Evolutionary conservation across 1,140 invertebrate species (phyloP).

Genomic region (Drosophila melanica): DNA sequence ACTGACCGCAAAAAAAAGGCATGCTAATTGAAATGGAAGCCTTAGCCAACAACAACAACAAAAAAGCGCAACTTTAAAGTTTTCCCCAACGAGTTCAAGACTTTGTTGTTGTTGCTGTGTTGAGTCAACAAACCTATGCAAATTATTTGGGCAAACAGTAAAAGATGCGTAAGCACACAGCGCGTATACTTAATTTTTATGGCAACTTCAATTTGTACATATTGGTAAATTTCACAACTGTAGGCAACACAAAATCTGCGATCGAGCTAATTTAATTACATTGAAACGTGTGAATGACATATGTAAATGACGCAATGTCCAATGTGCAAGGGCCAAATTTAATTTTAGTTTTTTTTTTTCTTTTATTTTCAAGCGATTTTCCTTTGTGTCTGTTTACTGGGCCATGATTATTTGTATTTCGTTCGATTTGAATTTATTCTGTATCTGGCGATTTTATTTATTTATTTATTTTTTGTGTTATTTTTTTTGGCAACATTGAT

Average conservation of each 20-base stretch:
- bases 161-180: conserved; percentile 56
- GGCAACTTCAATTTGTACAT: background rate
- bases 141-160: conserved; percentile 62
- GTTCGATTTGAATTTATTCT: conserved; percentile 28
- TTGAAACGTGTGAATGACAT: conserved; percentile 52
- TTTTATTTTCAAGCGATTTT: conserved; percentile 42
- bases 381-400: conserved; percentile 46
- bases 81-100: conserved; percentile 6
- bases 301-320: conserved; percentile 66
- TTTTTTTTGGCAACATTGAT: conserved; percentile 44
- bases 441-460: conserved; percentile 13
- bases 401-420: conserved; percentile 32
- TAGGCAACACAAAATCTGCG: conserved; percentile 31
- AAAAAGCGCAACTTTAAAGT: conserved; percentile 33
- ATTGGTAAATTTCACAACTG: conserved; percentile 33
- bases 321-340: conserved; percentile 32
- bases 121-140: conserved; percentile 47
- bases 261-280: conserved; percentile 35
- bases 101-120: conserved; percentile 13
- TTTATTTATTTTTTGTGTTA: conserved; percentile 43
- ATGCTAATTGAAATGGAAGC: conserved; percentile 69
- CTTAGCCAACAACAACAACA: conserved; percentile 48
- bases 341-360: no score
- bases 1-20: conserved; percentile 56
- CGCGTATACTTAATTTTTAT: conserved; percentile 31